A percentile compares a stretch with the other conserved stretches of the same genome.
Conservation (phyloP, 1,140 invertebrate genomes). For the Triops longicaudatus region DNA sequence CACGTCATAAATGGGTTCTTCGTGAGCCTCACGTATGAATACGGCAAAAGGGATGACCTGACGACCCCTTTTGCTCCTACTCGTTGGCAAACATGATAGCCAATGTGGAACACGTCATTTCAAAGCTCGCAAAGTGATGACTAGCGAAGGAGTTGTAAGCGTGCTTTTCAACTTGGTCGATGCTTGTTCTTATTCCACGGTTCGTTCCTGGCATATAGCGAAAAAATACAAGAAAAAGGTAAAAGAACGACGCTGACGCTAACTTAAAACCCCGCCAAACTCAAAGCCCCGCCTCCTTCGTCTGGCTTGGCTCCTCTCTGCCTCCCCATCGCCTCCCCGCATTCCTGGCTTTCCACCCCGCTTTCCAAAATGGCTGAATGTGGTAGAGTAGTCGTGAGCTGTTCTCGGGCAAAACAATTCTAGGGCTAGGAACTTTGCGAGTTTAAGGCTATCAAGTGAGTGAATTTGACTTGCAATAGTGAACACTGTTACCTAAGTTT, state of each 20-base stretch:
- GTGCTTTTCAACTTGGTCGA: no score
- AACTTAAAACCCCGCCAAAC: not conserved
- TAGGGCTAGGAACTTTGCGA: not conserved
- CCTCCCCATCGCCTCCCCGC: not conserved
- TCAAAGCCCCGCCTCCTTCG: not conserved
- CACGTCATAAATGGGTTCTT: not conserved
- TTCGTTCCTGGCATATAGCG: not conserved
- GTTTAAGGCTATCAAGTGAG: not conserved
- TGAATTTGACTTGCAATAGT: not conserved
- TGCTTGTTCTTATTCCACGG: not conserved
- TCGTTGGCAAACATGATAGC: not conserved
- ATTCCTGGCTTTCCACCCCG: not conserved
- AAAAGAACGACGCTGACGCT: not conserved
- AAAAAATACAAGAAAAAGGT: not conserved
- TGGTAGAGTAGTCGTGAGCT: not conserved
- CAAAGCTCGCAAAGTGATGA: no score
- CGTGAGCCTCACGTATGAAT: not conserved
- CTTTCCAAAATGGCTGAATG: constrained; percentile 10
- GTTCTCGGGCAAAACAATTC: not conserved
- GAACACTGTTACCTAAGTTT: not conserved
- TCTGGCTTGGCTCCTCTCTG: not conserved
- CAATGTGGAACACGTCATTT: no score
- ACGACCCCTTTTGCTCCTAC: not conserved
- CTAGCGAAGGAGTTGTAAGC: no score
- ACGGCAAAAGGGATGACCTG: not conserved